phyloP scores from a whole-genome alignment of 2,888 invertebrate genomes.

The Crepidodera aurea region DNA sequence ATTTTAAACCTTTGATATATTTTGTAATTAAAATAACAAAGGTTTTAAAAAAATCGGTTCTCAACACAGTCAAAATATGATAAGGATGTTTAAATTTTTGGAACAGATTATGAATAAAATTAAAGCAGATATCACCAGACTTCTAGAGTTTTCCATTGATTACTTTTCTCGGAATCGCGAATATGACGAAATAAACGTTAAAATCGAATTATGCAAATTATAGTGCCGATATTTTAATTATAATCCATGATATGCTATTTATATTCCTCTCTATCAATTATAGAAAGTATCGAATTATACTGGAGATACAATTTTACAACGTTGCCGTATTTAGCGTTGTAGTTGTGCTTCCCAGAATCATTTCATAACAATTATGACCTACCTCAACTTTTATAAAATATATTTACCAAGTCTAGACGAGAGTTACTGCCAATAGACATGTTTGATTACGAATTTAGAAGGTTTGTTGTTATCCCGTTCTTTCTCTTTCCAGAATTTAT shows the following conservation, averaged over 20 bases:
- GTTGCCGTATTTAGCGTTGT: not conserved
- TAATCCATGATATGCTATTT: constrained; percentile 21
- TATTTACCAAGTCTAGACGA: no score
- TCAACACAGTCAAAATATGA: no score
- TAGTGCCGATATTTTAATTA: constrained; percentile 11
- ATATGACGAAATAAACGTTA: constrained; percentile 15
- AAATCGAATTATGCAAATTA: constrained; percentile 16
- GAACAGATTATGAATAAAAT: no score
- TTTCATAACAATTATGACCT: not conserved
- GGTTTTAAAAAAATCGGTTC: no score
- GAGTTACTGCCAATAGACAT: no score
- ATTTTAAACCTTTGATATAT: no score
- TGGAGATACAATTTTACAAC: not conserved
- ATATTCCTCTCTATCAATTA: constrained; percentile 16
- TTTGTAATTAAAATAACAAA: no score
- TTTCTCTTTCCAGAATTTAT: no score
- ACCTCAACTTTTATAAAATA: not conserved
- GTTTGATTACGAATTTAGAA: no score
- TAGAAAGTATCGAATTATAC: constrained; percentile 21
- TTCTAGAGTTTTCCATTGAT: not conserved
- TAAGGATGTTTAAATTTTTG: no score
- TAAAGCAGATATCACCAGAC: not conserved
- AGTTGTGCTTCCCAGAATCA: not conserved
- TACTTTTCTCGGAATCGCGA: not conserved
- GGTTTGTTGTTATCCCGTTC: no score